phyloP scores from a whole-genome alignment of 1,140 invertebrate species.

The Bombus impatiens region DNA sequence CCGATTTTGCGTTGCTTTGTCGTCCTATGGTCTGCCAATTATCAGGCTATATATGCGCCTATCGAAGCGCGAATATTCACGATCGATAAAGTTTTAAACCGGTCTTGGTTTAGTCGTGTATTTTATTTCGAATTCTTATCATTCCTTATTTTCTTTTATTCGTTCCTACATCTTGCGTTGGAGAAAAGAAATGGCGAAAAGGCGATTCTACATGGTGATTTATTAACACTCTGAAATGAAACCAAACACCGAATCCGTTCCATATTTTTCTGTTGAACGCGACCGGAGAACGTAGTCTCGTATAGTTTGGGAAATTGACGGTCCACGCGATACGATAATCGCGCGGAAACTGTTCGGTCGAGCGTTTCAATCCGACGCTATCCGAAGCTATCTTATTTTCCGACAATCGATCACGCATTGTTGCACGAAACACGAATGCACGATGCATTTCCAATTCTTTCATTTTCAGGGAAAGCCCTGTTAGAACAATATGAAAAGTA shows the following conservation, averaged over 20 bases:
- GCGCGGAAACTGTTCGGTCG: background rate
- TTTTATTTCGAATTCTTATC: background rate
- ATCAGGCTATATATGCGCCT: background rate
- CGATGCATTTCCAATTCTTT: background rate
- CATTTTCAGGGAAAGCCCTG: too few relatives aligned
- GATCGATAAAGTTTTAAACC: background rate
- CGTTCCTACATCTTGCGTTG: background rate
- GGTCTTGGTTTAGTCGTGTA: too few relatives aligned
- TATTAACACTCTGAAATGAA: background rate
- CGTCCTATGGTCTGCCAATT: background rate
- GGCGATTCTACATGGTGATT: background rate
- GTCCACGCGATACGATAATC: conserved; percentile 1
- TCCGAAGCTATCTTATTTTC: conserved; percentile 1
- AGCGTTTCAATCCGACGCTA: background rate
- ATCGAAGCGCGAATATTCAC: background rate
- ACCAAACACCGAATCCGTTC: background rate
- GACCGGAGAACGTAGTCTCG: too few relatives aligned
- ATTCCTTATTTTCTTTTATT: background rate
- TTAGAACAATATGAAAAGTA: too few relatives aligned
- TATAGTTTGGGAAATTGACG: background rate
- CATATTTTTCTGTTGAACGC: background rate
- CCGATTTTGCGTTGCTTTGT: background rate
- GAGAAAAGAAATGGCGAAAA: background rate
- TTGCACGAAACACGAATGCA: background rate
- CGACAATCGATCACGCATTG: background rate